Base-by-base conservation (phyloP, 2,888 invertebrate genomes). In the Pinctada fucata region DNA sequence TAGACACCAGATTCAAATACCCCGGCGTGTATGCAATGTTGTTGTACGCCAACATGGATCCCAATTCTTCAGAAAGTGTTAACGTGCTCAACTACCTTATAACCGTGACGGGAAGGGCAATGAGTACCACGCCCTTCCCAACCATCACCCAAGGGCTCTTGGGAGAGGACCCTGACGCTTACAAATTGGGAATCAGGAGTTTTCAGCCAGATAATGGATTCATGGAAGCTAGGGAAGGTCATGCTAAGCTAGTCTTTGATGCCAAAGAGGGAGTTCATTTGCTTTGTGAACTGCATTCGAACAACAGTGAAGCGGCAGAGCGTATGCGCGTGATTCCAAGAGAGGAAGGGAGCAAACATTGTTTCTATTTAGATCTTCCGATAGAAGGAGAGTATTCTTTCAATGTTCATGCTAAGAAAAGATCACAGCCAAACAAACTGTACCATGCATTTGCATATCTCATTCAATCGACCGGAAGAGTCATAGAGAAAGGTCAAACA, bases 31-130 rank as follows among this genome's bases (percentile, higher is more conserved):
- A 86, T 73, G 90, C 90, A 3, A 83, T 89, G 47, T 87, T 88
- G 72, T 75, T 90, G 58, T 90, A 85, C 75, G 88, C 87, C 5
- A 83, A 86, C 50, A 83, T 84, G 5, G 77, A 82, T 45, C 83
- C 78, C 0, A 72, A 81, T 2, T 79, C 78, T 10, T 88, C 87
- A 3, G 84, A 85, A 65, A 81, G 87, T 2, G 80, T 83, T 10
- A 90, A 90, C 74, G 88, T 90, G 4, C 84, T 88, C 66, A 90
- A 90, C 81, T 90, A 90, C 79, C 82, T 90, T 8, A 84, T 90
- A 66, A 74, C 76, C 16, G 76, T 76, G 48, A 74, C 70, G 10
- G 66, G 74, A 31, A 67, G 70, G 45, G 58, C 64, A 45, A 16
- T 66, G 6, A 71, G 76, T 3, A 74, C 66, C 2, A 76, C 78